Evolutionary conservation across 2,113 vertebrate genomes (phyloP), one percentile per base, ranked within the genome.

Genomic region (Vulpes ferrilata): DNA sequence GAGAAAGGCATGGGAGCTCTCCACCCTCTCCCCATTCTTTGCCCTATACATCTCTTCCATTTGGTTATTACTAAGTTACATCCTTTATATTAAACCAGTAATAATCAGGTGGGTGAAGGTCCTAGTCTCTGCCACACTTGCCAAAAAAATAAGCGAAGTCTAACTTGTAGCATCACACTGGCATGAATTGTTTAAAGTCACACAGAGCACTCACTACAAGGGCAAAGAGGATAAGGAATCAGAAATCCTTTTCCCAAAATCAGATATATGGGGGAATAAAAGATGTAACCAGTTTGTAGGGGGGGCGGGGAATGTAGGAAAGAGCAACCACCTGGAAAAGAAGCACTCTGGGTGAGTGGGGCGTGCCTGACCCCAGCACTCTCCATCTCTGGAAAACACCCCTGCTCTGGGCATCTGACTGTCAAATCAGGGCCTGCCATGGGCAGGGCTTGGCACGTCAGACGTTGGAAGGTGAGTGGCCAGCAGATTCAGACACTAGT

Each of bases 391-490:
- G 11, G 25, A 48, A 85, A 27, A 17, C 12, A 55, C 9, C 38
- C 35, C 11, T 19, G 74, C 30, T 73, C 11, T 83, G 32, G 13
- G 62, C 7, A 51, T 5, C 35, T 51, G 3, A 43, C 38, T 12
- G 32, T 17, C 48, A 73, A 64, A 27, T 19, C n/a, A 74, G 15
- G n/a, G 3, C 32, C 55, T 62, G 20, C 65, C 55, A 23, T 1
- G 0, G 57, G 32, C 64, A 11, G 10, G 17, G n/a, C n/a, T 48
- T 9, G 0, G 30, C 11, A 5, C 0, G 4, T 13, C 1, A 0
- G 16, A 60, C 43, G 30, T 9, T 82, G 25, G 11, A 51, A 55
- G 35, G 32, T 10, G 17, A 87, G 9, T 4, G 4, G 35, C 38
- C 38, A 59, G 60, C 81, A 79, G 43, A 59, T 5, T 5, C 79